Conservation (phyloP, 1,140 invertebrate species). For the Andricus grossulariae region DNA sequence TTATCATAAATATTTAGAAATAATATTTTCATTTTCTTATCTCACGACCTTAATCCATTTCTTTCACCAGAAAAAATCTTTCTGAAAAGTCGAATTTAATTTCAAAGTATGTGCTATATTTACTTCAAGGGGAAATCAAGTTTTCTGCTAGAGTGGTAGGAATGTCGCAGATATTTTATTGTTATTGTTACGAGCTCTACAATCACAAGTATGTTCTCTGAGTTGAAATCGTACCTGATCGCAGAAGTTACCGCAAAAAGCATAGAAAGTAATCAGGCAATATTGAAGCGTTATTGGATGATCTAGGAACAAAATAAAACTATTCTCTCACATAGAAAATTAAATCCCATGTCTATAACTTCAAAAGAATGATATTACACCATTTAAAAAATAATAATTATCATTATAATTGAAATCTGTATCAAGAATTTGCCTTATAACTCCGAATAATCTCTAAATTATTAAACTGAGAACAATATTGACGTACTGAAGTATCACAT, state of each 20-base stretch:
- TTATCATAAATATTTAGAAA: no score
- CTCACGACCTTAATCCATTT: no score
- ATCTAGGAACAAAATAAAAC: not conserved
- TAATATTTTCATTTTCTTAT: no score
- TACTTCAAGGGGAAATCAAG: not conserved
- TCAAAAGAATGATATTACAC: no score
- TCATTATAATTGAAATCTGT: constrained; percentile 6
- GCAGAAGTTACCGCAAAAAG: not conserved
- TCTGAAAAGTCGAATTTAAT: not conserved
- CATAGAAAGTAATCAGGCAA: not conserved
- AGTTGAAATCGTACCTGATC: constrained; percentile 7
- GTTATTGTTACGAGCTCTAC: constrained; percentile 3
- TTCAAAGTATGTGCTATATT: constrained; percentile 5
- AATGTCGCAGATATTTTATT: constrained; percentile 16
- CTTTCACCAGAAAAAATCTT: not conserved
- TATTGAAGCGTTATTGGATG: not conserved
- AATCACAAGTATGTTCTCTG: not conserved
- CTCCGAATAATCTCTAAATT: not conserved
- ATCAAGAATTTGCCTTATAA: not conserved
- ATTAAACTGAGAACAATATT: constrained; percentile 17
- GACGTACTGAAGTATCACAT: constrained; percentile 51
- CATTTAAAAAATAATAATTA: not conserved
- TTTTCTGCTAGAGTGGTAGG: not conserved
- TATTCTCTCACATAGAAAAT: no score
- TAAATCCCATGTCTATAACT: no score